Evolutionary conservation across 2,797 vertebrate species (phyloP), one percentile per base, ranked within the genome.

Genomic region (Epinephelus malabaricus): DNA sequence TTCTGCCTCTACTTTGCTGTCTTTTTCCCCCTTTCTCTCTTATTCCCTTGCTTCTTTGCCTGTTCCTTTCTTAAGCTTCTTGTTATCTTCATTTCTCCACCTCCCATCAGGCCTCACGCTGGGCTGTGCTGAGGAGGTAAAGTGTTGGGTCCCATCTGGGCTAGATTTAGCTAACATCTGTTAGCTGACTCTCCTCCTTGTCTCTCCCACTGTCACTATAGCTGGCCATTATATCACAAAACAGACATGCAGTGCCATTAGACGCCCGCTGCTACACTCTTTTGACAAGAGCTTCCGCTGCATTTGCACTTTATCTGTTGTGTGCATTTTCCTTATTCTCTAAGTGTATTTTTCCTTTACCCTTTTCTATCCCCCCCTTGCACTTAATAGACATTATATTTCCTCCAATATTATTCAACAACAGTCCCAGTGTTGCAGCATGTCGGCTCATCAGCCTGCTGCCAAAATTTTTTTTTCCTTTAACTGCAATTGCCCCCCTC

Each of bases 121-220:
- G 70, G 38, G 75, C 65, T 79, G 60, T 83, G 78, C 82, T 76
- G 85, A 88, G 84, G 78, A 86, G 76, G 75, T 77, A 73, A 86
- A 91, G 74, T 56, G 70, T 66, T 65, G 76, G 54, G 55, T 88
- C 78, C 91, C 90, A 92, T 90, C 88, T 93, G 92, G 83, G 73
- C 63, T 34, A 43, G 74, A 82, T 90, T 91, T 77, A 78, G 63
- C 58, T 40, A 87, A 92, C 90, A 92, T 90, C 89, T 92, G 92
- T 79, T 82, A 6, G 76, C 68, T 54, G 65, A 76, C 75, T 79
- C 73, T 73, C 56, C 45, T 75, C 68, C 54, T 34, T 46, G 46
- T 77, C 45, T 68, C 17, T 56, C 79, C 70, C 60, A 69, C 82
- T 82, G 72, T 60, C 76, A 53, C 80, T 51, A 25, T 59, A 66